Base-by-base conservation (phyloP, 2,888 invertebrate genomes). In the Thera obeliscata region DNA sequence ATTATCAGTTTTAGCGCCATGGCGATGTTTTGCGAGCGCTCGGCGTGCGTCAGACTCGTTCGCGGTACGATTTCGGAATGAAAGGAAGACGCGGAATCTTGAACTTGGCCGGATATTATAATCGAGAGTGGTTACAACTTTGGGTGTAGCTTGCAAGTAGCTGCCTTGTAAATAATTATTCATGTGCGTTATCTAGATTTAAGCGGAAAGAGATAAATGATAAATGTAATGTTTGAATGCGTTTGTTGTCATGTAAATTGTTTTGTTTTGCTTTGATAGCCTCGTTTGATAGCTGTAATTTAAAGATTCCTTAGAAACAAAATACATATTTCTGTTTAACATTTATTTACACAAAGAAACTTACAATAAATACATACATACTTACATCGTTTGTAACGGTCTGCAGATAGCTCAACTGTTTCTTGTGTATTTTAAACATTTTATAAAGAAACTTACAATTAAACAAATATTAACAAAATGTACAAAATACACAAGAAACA, bases 1-100 rank as follows among this genome's bases (percentile, higher is more conserved):
- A 70, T 64, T 58, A 83, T 43, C 6, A 80, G 33, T 76, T 80
- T 78, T 22, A 81, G 60, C 67, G 76, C n/a, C 82, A 83, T 81
- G 71, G 77, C 80, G 58, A 62, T 65, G 60, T 52, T 66, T 65
- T 22, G 60, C 59, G 64, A 66, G 54, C 46, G 48, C 66, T 38
- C 38, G 11, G 60, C 67, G 67, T 57, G 67, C 66, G 68, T 2
- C 22, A 4, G 5, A 11, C 33, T 48, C 57, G 52, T 22, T 48
- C 57, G 52, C 66, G 48, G 11, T n/a, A 1, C n/a, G 41, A 1
- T 49, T 35, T 38, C 66, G 35, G 66, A 69, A 63, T 66, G 69
- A 57, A 49, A 49, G 49, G 43, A 43, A 46, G 6, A 7, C 7
- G 7, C 35, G 48, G n/a, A 38, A 46, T 43, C 61, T 62, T 69